Conservation (phyloP, 2,113 vertebrate genomes). For the Anolis sagrei region DNA sequence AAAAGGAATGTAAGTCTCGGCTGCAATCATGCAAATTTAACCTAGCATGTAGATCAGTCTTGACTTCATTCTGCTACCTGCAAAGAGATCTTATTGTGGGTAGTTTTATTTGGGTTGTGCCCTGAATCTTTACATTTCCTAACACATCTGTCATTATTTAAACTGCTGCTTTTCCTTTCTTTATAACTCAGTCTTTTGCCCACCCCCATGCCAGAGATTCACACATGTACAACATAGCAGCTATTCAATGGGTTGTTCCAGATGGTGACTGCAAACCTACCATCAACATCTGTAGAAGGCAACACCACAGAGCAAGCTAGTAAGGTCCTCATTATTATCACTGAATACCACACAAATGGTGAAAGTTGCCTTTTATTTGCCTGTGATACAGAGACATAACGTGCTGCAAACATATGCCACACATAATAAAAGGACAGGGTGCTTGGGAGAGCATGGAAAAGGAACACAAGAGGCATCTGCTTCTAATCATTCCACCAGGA, state of each 20-base stretch:
- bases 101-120: not conserved
- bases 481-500: conserved; percentile 60
- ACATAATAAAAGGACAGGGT: conserved; percentile 77
- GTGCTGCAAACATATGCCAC: conserved; percentile 76
- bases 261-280: conserved; percentile 69
- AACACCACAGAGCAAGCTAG: conserved; percentile 68
- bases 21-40: not conserved
- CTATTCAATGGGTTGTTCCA: conserved; percentile 46
- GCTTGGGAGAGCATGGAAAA: conserved; percentile 70
- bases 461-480: conserved; percentile 68
- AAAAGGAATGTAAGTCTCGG: not conserved
- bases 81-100: not conserved
- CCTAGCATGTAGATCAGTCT: not conserved
- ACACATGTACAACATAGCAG: conserved; percentile 65
- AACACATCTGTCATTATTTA: conserved; percentile 21
- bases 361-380: conserved; percentile 79
- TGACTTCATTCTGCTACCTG: not conserved
- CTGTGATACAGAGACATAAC: conserved; percentile 70
- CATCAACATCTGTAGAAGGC: conserved; percentile 68
- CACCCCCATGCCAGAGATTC: conserved; percentile 49
- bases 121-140: not conserved
- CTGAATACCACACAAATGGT: conserved; percentile 77
- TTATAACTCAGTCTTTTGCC: conserved; percentile 26
- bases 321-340: conserved; percentile 76
- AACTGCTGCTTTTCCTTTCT: conserved; percentile 24